Percentiles rank a stretch among this genome's conserved stretches.
Conservation (phyloP, 2,113 vertebrate genomes). For the Trochalopteron elliotii region DNA sequence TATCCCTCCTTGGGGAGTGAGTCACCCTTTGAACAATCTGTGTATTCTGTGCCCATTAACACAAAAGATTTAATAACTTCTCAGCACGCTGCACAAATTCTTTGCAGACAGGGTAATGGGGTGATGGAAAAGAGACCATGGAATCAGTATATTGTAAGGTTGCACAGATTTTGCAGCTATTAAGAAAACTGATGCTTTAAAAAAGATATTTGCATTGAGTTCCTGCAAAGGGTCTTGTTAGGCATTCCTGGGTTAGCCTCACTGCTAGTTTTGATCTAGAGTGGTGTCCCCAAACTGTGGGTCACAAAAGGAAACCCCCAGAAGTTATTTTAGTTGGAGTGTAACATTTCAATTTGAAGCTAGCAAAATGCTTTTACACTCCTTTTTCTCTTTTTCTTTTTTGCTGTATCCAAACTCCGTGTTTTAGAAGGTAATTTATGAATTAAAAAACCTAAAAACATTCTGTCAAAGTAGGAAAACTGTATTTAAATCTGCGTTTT, state of each 20-base stretch:
- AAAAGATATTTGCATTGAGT: background rate
- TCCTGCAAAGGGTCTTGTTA: background rate
- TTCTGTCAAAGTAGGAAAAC: background rate
- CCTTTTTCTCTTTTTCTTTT: background rate
- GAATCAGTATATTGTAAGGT: background rate
- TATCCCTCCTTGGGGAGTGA: background rate
- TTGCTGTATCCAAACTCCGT: background rate
- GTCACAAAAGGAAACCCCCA: background rate
- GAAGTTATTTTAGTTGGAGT: background rate
- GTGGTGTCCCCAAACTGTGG: background rate
- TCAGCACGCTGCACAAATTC: background rate
- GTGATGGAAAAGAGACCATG: background rate
- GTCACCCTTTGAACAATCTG: background rate
- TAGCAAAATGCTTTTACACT: background rate
- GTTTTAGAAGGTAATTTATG: background rate
- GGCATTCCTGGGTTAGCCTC: background rate
- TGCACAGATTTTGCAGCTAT: background rate
- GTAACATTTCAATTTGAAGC: background rate
- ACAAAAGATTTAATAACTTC: background rate
- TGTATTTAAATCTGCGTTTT: background rate
- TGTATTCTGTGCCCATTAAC: background rate
- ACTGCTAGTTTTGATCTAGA: background rate
- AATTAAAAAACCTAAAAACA: background rate
- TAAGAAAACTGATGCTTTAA: background rate
- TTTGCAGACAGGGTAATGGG: background rate